phyloP scores from a whole-genome alignment of 2,888 invertebrate species.

The Andrena haemorrhoa region DNA sequence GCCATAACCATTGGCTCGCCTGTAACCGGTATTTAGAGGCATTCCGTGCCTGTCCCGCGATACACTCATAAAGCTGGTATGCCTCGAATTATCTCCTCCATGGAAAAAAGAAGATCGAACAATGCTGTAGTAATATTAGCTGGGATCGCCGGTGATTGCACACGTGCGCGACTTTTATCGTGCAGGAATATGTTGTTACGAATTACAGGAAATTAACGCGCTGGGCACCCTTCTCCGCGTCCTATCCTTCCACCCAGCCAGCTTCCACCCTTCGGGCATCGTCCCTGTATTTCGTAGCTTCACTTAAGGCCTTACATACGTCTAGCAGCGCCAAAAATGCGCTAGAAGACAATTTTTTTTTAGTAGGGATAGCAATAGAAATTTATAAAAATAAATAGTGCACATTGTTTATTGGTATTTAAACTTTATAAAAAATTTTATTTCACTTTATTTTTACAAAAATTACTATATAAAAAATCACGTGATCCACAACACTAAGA shows the following conservation, averaged over 20 bases:
- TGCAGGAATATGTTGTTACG: slow-evolving; percentile 21
- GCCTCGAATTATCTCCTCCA: slow-evolving; percentile 65
- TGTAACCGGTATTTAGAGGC: slow-evolving; percentile 68
- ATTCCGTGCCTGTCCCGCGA: slow-evolving; percentile 64
- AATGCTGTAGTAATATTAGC: slow-evolving; percentile 59
- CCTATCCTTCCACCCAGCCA: too few relatives aligned
- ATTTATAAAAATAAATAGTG: too few relatives aligned
- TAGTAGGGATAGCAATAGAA: too few relatives aligned
- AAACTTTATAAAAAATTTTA: too few relatives aligned
- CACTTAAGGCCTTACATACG: too few relatives aligned
- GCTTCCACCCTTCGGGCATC: too few relatives aligned
- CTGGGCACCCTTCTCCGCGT: neutral
- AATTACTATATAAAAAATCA: too few relatives aligned
- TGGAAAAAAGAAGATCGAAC: slow-evolving; percentile 49
- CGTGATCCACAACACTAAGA: too few relatives aligned
- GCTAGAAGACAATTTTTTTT: too few relatives aligned
- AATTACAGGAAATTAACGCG: slow-evolving; percentile 43
- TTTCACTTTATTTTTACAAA: too few relatives aligned
- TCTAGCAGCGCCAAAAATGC: too few relatives aligned
- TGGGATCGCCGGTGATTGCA: slow-evolving; percentile 24
- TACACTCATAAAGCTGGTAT: slow-evolving; percentile 67
- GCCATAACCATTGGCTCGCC: slow-evolving; percentile 45
- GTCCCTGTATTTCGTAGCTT: neutral
- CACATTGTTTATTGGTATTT: too few relatives aligned
- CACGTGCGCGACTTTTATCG: slow-evolving; percentile 55